Evolutionary conservation across 1,140 invertebrate species (phyloP), one percentile per base, ranked within the genome.

Genomic region (Ceratina japonica): DNA sequence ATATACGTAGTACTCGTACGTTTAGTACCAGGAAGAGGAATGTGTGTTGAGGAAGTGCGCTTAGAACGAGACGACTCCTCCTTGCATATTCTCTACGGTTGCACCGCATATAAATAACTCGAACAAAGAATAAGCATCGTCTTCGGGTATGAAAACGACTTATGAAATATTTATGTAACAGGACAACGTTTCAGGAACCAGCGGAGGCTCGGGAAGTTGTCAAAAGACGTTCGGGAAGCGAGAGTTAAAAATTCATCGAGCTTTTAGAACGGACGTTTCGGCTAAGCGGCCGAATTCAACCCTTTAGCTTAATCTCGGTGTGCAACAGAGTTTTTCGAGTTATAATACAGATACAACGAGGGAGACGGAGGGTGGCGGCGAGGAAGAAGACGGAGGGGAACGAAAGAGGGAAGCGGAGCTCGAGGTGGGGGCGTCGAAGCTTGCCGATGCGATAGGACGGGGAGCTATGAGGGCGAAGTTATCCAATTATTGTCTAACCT

Each of bases 401-500:
- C 16, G 49, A 18, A 27, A 69, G 73, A 74, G 80, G 24, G 75
- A 78, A 79, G 76, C 68, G 76, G 54, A 61, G 59, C 24, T 44
- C 37, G 74, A 75, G 80, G 70, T 71, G 71, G 75, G 76, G 66
- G 69, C 80, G 64, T 52, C 27, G 84, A 80, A 81, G 79, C 82
- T 83, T 73, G 16, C 75, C 31, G 58, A 66, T 71, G 79, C 31
- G 58, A 66, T 71, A 78, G 68, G 82, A 86, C 79, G 88, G 80
- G 85, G 68, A 82, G 84, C 84, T 88, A 85, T 85, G 89, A 90
- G 89, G 89, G 89, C 91, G 86, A 92, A 92, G 88, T 92, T 92
- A 93, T 92, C 91, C 91, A 92, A 92, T 92, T 92, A 92, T 92
- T 92, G 91, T 93, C 91, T 92, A 92, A 91, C 91, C 92, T 91